These are phyloP conservation scores for Sandelia bainsii DNA, from an alignment of 2,797 vertebrate genomes.

Conservation along the genomic window DNA sequence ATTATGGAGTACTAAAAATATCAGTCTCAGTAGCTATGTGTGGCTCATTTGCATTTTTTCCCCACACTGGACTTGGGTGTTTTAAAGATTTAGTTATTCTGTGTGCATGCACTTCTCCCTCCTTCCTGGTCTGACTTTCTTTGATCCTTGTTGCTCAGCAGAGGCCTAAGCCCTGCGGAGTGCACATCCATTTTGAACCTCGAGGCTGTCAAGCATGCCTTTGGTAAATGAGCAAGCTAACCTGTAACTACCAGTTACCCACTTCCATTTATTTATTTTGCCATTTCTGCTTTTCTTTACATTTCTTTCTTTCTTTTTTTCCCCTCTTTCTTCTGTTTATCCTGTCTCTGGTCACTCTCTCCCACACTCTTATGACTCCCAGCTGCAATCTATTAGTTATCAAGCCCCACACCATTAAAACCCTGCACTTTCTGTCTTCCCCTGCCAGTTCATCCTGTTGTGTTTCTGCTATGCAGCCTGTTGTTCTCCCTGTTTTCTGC, in stretches of 20 bases:
- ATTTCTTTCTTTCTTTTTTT: constrained; percentile 32
- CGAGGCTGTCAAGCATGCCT: constrained; percentile 53
- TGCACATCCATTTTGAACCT: constrained; percentile 53
- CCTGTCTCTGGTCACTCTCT: too few species aligned
- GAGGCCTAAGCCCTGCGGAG: constrained; percentile 48
- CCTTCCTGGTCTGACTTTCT: constrained; percentile 27
- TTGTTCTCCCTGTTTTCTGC: too few species aligned
- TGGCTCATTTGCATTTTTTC: neutral
- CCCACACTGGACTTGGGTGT: neutral
- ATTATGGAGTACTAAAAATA: neutral
- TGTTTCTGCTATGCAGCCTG: too few species aligned
- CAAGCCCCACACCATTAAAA: too few species aligned
- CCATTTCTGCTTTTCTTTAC: too few species aligned
- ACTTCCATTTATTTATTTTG: constrained; percentile 46
- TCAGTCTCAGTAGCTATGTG: neutral
- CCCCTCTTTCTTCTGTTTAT: constrained; percentile 9
- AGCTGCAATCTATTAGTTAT: too few species aligned
- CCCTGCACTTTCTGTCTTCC: too few species aligned
- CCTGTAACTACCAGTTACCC: constrained; percentile 55
- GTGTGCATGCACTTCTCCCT: constrained; percentile 23
- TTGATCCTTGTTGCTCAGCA: constrained; percentile 50
- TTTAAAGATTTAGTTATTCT: constrained; percentile 21
- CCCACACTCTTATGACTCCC: too few species aligned
- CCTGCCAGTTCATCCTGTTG: too few species aligned
- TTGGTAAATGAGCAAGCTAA: constrained; percentile 64